A percentile compares a stretch with the other conserved stretches of the same genome.
These are phyloP conservation scores for Pleuronectes platessa DNA, from an alignment of 2,113 vertebrate species.

Conservation along the genomic window DNA sequence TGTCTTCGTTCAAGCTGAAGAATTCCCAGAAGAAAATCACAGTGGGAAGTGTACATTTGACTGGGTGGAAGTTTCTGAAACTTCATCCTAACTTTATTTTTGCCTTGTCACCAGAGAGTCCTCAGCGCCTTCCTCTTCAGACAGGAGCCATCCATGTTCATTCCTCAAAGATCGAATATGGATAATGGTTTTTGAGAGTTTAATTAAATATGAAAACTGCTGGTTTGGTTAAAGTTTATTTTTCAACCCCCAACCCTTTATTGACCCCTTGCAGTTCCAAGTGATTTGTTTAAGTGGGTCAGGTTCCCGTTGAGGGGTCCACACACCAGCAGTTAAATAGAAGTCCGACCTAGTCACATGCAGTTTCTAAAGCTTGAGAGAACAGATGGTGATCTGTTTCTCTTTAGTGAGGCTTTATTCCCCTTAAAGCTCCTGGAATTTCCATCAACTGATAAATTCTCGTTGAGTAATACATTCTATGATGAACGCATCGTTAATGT, in stretches of 20 bases:
- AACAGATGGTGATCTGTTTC: constrained; percentile 50
- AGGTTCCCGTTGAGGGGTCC: not conserved
- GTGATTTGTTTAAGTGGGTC: constrained; percentile 15
- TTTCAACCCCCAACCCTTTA: not conserved
- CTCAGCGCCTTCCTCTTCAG: constrained; percentile 7
- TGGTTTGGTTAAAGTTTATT: constrained; percentile 15
- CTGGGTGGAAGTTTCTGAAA: constrained; percentile 43
- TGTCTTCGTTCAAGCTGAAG: not conserved
- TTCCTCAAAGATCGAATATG: not conserved
- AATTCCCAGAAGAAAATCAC: constrained; percentile 8
- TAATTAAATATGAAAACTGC: not conserved
- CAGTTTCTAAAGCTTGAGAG: constrained; percentile 6
- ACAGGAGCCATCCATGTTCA: constrained; percentile 11
- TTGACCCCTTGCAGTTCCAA: constrained; percentile 28
- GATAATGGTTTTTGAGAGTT: constrained; percentile 22
- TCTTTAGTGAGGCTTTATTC: constrained; percentile 36
- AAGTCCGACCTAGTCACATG: constrained; percentile 10
- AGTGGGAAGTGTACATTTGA: constrained; percentile 25
- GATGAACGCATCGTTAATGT: constrained; percentile 6
- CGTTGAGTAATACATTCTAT: not conserved
- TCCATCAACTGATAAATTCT: constrained; percentile 15
- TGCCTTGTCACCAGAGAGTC: constrained; percentile 17
- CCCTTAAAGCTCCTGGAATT: constrained; percentile 20
- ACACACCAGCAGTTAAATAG: constrained; percentile 29
- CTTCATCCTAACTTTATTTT: constrained; percentile 26